These are phyloP conservation scores for Leptopilina boulardi DNA, from an alignment of 1,140 invertebrate genomes.

Conservation along the genomic window DNA sequence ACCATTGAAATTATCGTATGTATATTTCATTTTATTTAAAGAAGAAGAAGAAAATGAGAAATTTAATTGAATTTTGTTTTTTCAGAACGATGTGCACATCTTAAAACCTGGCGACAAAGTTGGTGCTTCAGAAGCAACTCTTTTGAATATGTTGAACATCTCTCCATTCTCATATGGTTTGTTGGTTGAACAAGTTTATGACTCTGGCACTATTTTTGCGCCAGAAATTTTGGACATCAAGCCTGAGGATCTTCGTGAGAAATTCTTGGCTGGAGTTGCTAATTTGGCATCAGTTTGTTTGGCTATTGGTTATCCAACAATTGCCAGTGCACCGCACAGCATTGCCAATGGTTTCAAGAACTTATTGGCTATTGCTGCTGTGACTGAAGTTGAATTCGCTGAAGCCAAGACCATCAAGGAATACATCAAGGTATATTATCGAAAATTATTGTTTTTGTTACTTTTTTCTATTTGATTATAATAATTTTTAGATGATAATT, in stretches of 20 bases:
- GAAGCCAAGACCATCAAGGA: constrained; percentile 95
- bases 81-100: constrained; percentile 94
- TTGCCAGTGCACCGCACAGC: constrained; percentile 97
- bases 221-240: constrained; percentile 99
- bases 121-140: constrained; percentile 97
- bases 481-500: not conserved
- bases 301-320: constrained; percentile 95
- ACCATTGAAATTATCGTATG: constrained; percentile 99
- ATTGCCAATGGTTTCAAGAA: constrained; percentile 99
- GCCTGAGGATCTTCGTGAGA: constrained; percentile 93
- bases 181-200: constrained; percentile 96
- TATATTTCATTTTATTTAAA: constrained; percentile 43
- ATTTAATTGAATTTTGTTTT: constrained; percentile 38
- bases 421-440: constrained; percentile 83
- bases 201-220: constrained; percentile 98
- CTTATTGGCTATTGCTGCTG: constrained; percentile 95
- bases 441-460: constrained; percentile 8
- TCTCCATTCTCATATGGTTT: constrained; percentile 99
- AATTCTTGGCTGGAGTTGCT: constrained; percentile 94
- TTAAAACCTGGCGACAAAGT: constrained; percentile 98
- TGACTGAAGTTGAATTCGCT: constrained; percentile 96
- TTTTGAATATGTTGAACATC: constrained; percentile 99
- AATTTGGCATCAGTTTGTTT: constrained; percentile 97
- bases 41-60: not conserved
- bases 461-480: not conserved